phyloP scores from a whole-genome alignment of 2,888 invertebrate genomes.

The Selenia dentaria region DNA sequence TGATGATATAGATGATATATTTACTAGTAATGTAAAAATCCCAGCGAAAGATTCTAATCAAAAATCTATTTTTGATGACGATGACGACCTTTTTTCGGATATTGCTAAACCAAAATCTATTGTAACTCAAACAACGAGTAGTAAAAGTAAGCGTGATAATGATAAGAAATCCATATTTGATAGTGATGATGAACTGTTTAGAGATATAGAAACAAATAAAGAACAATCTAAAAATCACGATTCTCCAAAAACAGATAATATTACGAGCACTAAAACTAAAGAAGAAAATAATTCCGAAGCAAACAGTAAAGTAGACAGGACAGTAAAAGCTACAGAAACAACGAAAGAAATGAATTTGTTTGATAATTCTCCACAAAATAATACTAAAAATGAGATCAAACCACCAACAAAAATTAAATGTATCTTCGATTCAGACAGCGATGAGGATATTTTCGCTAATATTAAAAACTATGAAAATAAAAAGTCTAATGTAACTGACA shows the following conservation, averaged over 20 bases:
- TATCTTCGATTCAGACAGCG: conserved; percentile 56
- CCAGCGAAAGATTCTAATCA: conserved; percentile 41
- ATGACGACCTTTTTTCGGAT: conserved; percentile 65
- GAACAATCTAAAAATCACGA: conserved; percentile 21
- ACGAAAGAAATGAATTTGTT: conserved; percentile 12
- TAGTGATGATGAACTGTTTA: conserved; percentile 56
- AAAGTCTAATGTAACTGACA: conserved; percentile 9
- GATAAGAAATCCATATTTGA: conserved; percentile 51
- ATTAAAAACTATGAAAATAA: conserved; percentile 9
- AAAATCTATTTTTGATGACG: conserved; percentile 66
- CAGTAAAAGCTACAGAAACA: conserved; percentile 7
- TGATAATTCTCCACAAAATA: conserved; percentile 13
- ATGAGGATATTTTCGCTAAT: conserved; percentile 53
- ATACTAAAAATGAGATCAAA: background rate
- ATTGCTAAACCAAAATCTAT: conserved; percentile 40
- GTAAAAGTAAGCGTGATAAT: conserved; percentile 17
- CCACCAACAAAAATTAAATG: conserved; percentile 32
- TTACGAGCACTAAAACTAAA: background rate
- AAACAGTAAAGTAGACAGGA: conserved; percentile 2
- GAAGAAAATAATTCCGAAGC: background rate
- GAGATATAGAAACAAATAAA: conserved; percentile 34
- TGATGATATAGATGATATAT: conserved; percentile 77
- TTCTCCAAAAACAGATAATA: conserved; percentile 5
- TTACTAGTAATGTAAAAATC: conserved; percentile 57
- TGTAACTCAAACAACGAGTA: conserved; percentile 7